A percentile compares a stretch with the other conserved stretches of the same genome.
These are phyloP conservation scores for Styela clava DNA, from an alignment of 23 tunicate species.

Conservation along the genomic window DNA sequence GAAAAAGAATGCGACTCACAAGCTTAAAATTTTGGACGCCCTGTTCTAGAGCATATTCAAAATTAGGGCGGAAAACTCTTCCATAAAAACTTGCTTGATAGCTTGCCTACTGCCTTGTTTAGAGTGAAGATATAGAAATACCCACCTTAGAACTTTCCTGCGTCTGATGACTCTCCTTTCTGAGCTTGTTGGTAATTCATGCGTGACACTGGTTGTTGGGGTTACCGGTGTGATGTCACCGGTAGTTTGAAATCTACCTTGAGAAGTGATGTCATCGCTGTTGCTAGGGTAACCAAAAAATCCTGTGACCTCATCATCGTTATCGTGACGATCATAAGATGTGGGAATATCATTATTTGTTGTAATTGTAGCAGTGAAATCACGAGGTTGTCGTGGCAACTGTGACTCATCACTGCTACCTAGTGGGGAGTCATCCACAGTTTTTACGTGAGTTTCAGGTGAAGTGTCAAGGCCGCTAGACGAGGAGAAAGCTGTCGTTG, in stretches of 20 bases:
- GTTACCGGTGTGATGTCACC: not conserved
- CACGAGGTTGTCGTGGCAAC: constrained; percentile 3
- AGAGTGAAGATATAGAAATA: no score
- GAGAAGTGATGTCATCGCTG: not conserved
- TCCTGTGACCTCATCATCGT: not conserved
- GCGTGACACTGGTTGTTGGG: not conserved
- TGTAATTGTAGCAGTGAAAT: not conserved
- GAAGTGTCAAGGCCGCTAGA: constrained; percentile 10
- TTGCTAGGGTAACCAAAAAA: not conserved
- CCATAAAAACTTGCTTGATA: no score
- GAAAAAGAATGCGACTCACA: no score
- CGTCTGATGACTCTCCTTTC: constrained; percentile 39
- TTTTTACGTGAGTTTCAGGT: not conserved
- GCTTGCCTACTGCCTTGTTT: no score
- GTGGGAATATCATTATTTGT: not conserved
- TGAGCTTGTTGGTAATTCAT: not conserved
- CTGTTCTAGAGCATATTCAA: no score
- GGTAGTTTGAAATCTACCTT: not conserved
- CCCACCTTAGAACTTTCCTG: constrained; percentile 52
- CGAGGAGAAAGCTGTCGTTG: not conserved
- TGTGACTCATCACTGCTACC: not conserved
- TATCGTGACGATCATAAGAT: not conserved
- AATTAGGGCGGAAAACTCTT: no score
- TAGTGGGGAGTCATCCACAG: not conserved
- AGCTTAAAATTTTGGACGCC: no score